These are phyloP conservation scores for Epinotia brunnichana DNA, from an alignment of 2,888 invertebrate genomes.

Conservation along the genomic window DNA sequence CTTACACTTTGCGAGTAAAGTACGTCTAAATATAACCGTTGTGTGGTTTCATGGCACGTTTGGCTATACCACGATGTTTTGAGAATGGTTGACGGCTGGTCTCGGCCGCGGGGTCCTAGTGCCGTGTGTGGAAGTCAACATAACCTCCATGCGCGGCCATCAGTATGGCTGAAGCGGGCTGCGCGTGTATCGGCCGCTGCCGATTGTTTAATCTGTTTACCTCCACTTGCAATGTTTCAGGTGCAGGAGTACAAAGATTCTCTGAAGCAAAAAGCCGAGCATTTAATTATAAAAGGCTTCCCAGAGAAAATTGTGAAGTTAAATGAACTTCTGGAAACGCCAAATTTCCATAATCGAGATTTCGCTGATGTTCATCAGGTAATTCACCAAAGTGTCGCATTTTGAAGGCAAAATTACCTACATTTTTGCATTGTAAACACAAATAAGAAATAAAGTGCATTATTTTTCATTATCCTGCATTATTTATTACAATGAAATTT, in stretches of 20 bases:
- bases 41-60: conserved; percentile 17
- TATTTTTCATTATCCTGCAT: too few species aligned
- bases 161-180: conserved; percentile 49
- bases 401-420: background rate
- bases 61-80: background rate
- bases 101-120: conserved; percentile 49
- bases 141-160: conserved; percentile 65
- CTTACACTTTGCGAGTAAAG: conserved; percentile 54
- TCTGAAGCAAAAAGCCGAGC: conserved; percentile 94
- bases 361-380: conserved; percentile 91
- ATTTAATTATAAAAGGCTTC: conserved; percentile 93
- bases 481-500: too few species aligned
- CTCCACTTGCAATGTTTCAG: conserved; percentile 74
- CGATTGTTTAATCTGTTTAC: conserved; percentile 28
- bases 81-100: background rate
- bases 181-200: conserved; percentile 8
- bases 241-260: conserved; percentile 96
- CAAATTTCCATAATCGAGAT: conserved; percentile 91
- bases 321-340: conserved; percentile 92
- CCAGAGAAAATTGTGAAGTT: conserved; percentile 96
- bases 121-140: conserved; percentile 53
- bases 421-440: too few species aligned
- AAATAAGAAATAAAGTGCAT: background rate
- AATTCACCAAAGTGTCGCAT: conserved; percentile 22
- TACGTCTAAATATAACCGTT: conserved; percentile 43